These are phyloP conservation scores for Caenorhabditis zanzibari DNA, from an alignment of 2,888 invertebrate genomes.

Conservation along the genomic window DNA sequence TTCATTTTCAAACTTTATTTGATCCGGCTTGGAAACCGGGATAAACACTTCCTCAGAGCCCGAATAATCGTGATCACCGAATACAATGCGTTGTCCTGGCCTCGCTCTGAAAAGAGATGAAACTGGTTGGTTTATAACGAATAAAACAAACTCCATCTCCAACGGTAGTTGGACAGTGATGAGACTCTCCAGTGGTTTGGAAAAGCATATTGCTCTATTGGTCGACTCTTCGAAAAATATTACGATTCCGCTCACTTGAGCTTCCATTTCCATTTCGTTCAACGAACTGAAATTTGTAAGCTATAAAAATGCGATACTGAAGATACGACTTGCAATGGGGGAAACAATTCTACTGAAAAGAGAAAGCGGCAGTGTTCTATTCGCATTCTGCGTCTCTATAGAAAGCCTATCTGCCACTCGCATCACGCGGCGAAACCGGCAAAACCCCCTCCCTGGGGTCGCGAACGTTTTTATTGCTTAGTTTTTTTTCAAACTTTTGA, in stretches of 20 bases:
- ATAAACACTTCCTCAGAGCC: neutral
- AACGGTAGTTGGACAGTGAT: conserved; percentile 27
- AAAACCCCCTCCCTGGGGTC: no score
- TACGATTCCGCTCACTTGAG: conserved; percentile 13
- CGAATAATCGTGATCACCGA: conserved; percentile 1
- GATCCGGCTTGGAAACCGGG: neutral
- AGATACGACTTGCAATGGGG: neutral
- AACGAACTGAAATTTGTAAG: neutral
- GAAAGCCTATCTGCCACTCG: neutral
- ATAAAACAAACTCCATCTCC: neutral
- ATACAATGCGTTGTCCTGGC: neutral
- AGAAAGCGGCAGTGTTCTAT: neutral
- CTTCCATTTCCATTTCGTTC: neutral
- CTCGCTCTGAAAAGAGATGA: neutral
- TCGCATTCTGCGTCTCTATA: neutral
- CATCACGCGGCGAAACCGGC: no score
- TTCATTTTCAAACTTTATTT: neutral
- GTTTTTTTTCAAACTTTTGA: no score
- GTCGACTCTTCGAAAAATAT: neutral
- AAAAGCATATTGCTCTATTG: conserved; percentile 25
- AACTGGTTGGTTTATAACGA: neutral
- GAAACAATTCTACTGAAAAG: neutral
- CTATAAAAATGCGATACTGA: neutral
- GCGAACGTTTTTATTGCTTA: no score
- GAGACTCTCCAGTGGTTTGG: neutral